Percentiles rank a stretch among this genome's conserved stretches.
phyloP scores from a whole-genome alignment of 2,113 vertebrate genomes.

The Uria aalge region DNA sequence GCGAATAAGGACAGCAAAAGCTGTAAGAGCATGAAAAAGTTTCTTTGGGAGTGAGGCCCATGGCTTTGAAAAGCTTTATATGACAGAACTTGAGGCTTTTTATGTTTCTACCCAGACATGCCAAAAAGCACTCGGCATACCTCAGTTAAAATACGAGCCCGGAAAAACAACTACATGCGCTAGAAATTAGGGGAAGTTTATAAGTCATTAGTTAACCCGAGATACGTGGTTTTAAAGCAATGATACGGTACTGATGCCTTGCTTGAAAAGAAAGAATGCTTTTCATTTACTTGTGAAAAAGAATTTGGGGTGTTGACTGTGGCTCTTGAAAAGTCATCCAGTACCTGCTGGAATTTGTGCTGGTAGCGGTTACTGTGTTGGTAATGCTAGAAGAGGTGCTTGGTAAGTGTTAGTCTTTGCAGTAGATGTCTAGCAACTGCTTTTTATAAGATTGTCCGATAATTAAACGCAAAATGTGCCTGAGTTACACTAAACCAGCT shows the following conservation, averaged over 20 bases:
- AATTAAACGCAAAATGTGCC: background rate
- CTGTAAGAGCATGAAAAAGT: background rate
- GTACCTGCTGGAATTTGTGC: background rate
- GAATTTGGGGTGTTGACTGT: background rate
- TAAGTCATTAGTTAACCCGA: background rate
- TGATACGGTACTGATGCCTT: background rate
- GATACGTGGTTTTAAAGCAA: background rate
- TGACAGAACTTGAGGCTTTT: conserved; percentile 24
- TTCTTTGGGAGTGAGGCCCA: background rate
- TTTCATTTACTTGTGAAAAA: background rate
- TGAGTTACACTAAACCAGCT: background rate
- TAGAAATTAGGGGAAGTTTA: background rate
- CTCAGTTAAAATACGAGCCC: background rate
- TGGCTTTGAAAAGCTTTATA: conserved; percentile 22
- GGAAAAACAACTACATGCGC: background rate
- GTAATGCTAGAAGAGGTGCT: background rate
- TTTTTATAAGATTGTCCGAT: background rate
- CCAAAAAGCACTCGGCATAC: background rate
- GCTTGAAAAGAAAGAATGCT: conserved; percentile 7
- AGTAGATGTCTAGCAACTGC: background rate
- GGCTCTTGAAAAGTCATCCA: background rate
- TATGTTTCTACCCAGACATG: background rate
- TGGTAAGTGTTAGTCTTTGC: background rate
- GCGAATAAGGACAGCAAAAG: background rate
- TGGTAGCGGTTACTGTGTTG: background rate